Evolutionary conservation across 2,797 vertebrate species (phyloP).

Genomic region (Mormyrus hasselquistii): DNA sequence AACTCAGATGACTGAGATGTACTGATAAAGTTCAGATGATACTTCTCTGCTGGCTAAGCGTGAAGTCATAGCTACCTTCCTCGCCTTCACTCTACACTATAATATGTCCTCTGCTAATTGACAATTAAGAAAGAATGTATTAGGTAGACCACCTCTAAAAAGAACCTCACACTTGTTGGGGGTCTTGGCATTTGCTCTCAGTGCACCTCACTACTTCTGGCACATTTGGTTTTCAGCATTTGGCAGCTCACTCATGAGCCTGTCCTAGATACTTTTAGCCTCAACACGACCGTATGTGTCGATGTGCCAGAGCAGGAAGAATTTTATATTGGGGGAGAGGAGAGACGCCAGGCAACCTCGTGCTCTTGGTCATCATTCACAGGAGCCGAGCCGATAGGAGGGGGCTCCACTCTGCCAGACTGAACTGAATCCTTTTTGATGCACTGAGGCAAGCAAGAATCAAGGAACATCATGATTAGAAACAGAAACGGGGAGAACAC

Average conservation of each 20-base stretch:
- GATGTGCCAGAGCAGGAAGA: neutral
- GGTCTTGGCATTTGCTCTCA: neutral
- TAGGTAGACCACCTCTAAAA: neutral
- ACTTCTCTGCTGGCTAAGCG: neutral
- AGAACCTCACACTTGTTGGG: neutral
- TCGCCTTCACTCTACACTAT: neutral
- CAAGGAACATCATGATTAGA: neutral
- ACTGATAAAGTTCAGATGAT: neutral
- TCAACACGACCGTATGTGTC: neutral
- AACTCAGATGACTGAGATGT: neutral
- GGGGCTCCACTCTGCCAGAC: neutral
- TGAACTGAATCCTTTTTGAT: neutral
- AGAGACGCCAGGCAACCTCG: neutral
- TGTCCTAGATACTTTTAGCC: neutral
- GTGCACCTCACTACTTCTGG: neutral
- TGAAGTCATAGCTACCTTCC: neutral
- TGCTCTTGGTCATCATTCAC: neutral
- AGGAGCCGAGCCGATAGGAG: neutral
- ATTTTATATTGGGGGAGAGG: neutral
- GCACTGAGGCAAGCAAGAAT: neutral
- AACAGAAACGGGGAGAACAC: conserved; percentile 14
- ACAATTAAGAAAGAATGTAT: neutral
- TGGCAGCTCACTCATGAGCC: neutral
- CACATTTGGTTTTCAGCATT: neutral
- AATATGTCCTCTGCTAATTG: neutral